Conservation (phyloP, 2,888 invertebrate genomes). For the Drosophila histrio region DNA sequence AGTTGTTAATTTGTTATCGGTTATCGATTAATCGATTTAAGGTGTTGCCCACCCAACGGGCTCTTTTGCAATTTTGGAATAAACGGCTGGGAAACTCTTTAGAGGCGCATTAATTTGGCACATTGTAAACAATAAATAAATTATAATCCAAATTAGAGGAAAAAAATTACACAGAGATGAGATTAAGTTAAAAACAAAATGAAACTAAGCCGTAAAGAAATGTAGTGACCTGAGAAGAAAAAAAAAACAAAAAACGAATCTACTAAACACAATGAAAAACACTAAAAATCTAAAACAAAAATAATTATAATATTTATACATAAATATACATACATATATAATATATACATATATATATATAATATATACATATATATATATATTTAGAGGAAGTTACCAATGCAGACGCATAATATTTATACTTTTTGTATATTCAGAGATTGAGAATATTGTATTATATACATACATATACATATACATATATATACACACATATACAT, state of each 20-base stretch:
- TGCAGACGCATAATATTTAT: constrained; percentile 57
- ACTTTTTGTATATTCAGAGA: constrained; percentile 64
- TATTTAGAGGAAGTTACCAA: constrained; percentile 56
- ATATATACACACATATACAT: constrained; percentile 14
- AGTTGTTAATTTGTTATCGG: constrained; percentile 40
- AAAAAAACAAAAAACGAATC: constrained; percentile 7
- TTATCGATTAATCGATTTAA: constrained; percentile 5
- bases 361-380: constrained; percentile 38
- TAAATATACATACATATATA: constrained; percentile 17
- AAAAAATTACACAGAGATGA: neutral
- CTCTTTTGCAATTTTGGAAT: constrained; percentile 30
- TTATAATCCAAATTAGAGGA: neutral
- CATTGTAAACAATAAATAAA: constrained; percentile 17
- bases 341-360: constrained; percentile 26
- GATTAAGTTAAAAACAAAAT: constrained; percentile 14
- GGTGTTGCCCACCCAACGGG: constrained; percentile 20
- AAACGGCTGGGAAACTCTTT: constrained; percentile 62
- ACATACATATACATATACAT: constrained; percentile 31
- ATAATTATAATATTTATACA: constrained; percentile 37
- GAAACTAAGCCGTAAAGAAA: constrained; percentile 59
- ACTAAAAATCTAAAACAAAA: constrained; percentile 15
- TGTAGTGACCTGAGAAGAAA: constrained; percentile 73
- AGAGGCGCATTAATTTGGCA: constrained; percentile 24
- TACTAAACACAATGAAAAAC: constrained; percentile 10
- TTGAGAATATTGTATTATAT: constrained; percentile 54